Percentiles rank a stretch among this genome's conserved stretches.
Evolutionary conservation across 1,140 invertebrate species (phyloP).

Genomic region (Lucilia sericata): DNA sequence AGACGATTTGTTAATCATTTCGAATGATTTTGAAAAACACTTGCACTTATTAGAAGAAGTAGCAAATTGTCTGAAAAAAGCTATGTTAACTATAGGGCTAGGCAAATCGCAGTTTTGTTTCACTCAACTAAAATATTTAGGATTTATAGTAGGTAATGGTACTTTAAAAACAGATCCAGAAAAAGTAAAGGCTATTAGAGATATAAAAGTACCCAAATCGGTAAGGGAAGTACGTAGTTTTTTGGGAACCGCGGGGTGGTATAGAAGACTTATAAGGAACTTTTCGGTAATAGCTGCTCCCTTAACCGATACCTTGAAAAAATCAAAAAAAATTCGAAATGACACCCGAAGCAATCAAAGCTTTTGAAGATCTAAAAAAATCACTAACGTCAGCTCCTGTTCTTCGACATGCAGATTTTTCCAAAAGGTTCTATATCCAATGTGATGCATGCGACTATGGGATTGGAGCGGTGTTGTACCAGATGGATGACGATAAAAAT

Average conservation of each 20-base stretch:
- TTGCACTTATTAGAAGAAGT: constrained; percentile 56
- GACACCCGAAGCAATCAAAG: no score
- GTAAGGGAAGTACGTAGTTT: background rate
- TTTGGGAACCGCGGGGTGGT: background rate
- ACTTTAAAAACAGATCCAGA: no score
- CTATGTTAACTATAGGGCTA: no score
- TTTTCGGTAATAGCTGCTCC: background rate
- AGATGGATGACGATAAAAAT: constrained; percentile 16
- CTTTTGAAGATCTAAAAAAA: no score
- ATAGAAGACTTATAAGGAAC: background rate
- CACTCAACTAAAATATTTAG: no score
- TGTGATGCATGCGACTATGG: constrained; percentile 2
- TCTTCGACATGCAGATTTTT: constrained; percentile 31
- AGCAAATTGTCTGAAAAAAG: constrained; percentile 10
- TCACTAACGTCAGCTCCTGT: constrained; percentile 14
- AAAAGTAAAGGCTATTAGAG: no score
- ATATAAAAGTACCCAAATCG: background rate
- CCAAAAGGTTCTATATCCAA: constrained; percentile 44
- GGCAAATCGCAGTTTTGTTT: no score
- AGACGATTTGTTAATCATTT: constrained; percentile 70
- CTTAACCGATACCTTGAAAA: background rate
- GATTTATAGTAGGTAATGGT: no score
- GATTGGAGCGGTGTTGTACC: constrained; percentile 8
- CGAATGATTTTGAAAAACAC: constrained; percentile 66
- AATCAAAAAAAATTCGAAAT: background rate